Conservation (phyloP, 2,888 invertebrate species). For the Emesis russula region DNA sequence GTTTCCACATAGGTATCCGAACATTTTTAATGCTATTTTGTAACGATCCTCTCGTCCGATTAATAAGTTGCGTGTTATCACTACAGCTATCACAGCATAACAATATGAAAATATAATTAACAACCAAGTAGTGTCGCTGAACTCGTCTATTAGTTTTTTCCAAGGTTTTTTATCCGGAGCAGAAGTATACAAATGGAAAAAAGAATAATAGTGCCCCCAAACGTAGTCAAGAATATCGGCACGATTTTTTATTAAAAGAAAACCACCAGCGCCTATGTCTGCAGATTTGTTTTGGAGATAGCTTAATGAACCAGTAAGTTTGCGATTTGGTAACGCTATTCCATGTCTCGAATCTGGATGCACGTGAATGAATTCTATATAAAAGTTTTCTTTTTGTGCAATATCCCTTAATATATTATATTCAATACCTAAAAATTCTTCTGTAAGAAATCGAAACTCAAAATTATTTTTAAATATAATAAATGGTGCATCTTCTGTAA, state of each 20-base stretch:
- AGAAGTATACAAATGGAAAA: not conserved
- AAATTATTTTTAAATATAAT: not conserved
- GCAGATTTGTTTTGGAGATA: slow-evolving; percentile 20
- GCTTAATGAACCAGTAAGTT: slow-evolving; percentile 6
- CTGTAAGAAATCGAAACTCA: not conserved
- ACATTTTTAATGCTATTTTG: slow-evolving; percentile 77
- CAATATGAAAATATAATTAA: slow-evolving; percentile 1
- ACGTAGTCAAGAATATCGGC: slow-evolving; percentile 11
- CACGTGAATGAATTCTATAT: not conserved
- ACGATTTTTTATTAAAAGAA: not conserved
- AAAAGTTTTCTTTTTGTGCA: not conserved
- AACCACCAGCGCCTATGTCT: not conserved
- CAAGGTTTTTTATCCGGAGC: too few species aligned
- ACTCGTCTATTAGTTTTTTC: too few species aligned
- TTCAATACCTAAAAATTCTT: not conserved
- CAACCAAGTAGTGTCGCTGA: not conserved
- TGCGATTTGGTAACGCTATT: not conserved
- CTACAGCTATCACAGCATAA: not conserved
- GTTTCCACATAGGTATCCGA: slow-evolving; percentile 91
- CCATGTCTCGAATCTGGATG: not conserved
- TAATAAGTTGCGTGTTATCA: not conserved
- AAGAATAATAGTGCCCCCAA: slow-evolving; percentile 17
- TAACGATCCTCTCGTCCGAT: not conserved
- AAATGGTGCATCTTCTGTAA: not conserved
- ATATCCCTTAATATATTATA: not conserved